phyloP scores from a whole-genome alignment of 2,888 invertebrate species.

The Griposia aprilina region DNA sequence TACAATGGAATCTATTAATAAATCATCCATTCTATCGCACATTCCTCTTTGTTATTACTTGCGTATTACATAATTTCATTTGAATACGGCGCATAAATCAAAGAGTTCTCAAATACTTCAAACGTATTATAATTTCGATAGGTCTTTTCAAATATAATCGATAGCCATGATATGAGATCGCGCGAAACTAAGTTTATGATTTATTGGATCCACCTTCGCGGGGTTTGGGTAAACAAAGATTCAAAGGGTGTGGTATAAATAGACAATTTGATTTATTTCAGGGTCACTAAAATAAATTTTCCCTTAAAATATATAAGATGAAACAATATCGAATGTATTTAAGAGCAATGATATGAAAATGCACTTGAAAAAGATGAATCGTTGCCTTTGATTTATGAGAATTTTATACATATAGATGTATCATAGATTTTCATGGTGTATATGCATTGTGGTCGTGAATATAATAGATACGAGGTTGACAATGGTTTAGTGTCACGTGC shows the following conservation, averaged over 20 bases:
- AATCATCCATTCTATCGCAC: slow-evolving; percentile 16
- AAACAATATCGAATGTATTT: slow-evolving; percentile 38
- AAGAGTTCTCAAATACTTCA: slow-evolving; percentile 53
- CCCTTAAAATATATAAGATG: slow-evolving; percentile 28
- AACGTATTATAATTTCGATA: slow-evolving; percentile 54
- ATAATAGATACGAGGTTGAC: slow-evolving; percentile 47
- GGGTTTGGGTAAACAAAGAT: slow-evolving; percentile 70
- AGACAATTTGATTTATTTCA: slow-evolving; percentile 58
- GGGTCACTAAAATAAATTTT: slow-evolving; percentile 24
- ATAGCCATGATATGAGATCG: slow-evolving; percentile 72
- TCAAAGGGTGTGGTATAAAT: slow-evolving; percentile 60
- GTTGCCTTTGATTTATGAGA: slow-evolving; percentile 45
- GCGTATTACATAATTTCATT: slow-evolving; percentile 42
- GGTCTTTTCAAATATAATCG: slow-evolving; percentile 69
- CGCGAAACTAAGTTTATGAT: slow-evolving; percentile 76
- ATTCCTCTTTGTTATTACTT: slow-evolving; percentile 1
- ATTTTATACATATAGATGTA: slow-evolving; percentile 32
- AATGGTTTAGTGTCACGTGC: slow-evolving; percentile 53
- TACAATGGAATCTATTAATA: slow-evolving; percentile 26
- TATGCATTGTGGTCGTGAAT: slow-evolving; percentile 42
- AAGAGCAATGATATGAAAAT: slow-evolving; percentile 43
- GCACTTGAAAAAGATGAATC: slow-evolving; percentile 45
- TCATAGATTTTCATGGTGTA: slow-evolving; percentile 39
- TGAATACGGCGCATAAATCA: slow-evolving; percentile 56
- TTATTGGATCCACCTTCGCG: slow-evolving; percentile 73